Evolutionary conservation across 2,797 vertebrate species (phyloP).

Genomic region (Phataginus tricuspis): DNA sequence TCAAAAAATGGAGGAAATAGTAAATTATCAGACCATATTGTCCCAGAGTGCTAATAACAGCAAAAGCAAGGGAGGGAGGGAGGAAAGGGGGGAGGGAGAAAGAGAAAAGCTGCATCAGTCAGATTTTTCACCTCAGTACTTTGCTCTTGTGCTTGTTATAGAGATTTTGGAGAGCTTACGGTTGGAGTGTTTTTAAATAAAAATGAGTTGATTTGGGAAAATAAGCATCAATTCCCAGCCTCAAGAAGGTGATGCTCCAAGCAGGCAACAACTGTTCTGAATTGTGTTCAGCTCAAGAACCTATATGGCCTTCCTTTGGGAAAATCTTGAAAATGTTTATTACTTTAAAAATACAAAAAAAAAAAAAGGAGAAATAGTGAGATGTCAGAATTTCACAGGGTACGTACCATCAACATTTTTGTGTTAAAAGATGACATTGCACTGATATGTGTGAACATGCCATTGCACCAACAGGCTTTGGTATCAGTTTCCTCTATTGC

Average conservation of each 20-base stretch:
- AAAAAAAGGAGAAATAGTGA: background rate
- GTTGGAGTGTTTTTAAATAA: constrained; percentile 90
- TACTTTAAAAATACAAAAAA: background rate
- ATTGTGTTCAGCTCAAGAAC: constrained; percentile 73
- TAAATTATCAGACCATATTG: constrained; percentile 82
- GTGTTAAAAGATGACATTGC: constrained; percentile 35
- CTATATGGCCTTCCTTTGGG: constrained; percentile 43
- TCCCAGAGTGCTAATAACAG: constrained; percentile 86
- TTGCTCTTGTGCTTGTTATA: constrained; percentile 90
- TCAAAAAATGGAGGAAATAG: constrained; percentile 74
- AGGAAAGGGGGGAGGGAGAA: constrained; percentile 55
- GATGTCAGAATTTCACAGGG: constrained; percentile 11
- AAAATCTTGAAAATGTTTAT: constrained; percentile 69
- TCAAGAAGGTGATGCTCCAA: constrained; percentile 67
- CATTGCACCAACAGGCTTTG: constrained; percentile 82
- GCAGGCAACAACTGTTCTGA: constrained; percentile 23
- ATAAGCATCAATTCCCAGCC: constrained; percentile 82
- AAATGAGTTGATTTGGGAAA: constrained; percentile 82
- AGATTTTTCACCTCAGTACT: constrained; percentile 92
- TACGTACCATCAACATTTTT: background rate
- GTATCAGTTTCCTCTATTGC: constrained; percentile 80
- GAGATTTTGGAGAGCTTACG: constrained; percentile 92
- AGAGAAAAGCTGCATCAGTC: constrained; percentile 93
- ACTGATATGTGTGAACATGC: constrained; percentile 51
- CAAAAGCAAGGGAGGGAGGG: background rate